phyloP scores from a whole-genome alignment of 2,113 vertebrate genomes.

The Centropus bengalensis region DNA sequence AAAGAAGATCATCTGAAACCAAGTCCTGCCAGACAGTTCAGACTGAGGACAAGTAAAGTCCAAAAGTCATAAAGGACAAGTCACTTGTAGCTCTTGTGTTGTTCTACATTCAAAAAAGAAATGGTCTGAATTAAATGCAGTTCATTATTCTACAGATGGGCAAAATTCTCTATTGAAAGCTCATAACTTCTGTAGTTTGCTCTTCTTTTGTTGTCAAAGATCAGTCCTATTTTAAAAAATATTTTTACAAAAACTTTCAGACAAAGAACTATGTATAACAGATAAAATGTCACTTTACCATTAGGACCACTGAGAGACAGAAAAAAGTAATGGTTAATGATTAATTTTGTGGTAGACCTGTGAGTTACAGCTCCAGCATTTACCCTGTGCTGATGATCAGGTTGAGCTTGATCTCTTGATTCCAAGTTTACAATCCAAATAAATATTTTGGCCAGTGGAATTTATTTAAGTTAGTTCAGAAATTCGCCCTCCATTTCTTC shows the following conservation, averaged over 20 bases:
- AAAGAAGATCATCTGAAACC: not conserved
- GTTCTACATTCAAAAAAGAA: not conserved
- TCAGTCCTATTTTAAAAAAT: not conserved
- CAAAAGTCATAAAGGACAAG: not conserved
- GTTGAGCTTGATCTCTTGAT: not conserved
- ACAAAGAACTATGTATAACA: not conserved
- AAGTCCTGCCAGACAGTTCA: not conserved
- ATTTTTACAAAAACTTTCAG: not conserved
- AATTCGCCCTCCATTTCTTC: not conserved
- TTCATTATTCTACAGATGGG: not conserved
- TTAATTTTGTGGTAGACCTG: not conserved
- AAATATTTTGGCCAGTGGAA: not conserved
- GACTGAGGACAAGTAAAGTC: too few species aligned
- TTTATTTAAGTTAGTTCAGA: not conserved
- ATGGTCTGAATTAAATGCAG: not conserved
- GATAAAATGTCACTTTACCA: not conserved
- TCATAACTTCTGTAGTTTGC: not conserved
- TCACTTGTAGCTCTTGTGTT: not conserved
- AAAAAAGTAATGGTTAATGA: not conserved
- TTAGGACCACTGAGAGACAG: not conserved
- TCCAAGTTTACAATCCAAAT: not conserved
- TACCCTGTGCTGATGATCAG: not conserved
- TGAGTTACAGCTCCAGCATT: not conserved
- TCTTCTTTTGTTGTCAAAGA: not conserved
- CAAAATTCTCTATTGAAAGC: not conserved